A percentile compares a stretch with the other conserved stretches of the same genome.
Evolutionary conservation across 2,888 invertebrate species (phyloP).

Genomic region (Cantharis rustica): DNA sequence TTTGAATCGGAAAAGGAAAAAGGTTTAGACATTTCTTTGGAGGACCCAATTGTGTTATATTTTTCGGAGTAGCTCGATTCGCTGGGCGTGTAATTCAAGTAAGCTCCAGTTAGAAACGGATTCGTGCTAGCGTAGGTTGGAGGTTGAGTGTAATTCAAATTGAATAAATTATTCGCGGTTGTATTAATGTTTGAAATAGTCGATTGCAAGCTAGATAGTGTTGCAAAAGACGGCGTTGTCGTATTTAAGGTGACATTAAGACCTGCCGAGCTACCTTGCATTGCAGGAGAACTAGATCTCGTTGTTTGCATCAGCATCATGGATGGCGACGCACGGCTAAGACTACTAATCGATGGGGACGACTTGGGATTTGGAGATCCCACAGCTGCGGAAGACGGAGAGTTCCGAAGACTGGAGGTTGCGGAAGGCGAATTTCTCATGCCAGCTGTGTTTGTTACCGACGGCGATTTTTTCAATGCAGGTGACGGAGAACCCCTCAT

Average conservation of each 20-base stretch:
- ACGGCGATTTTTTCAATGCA: slow-evolving; percentile 32
- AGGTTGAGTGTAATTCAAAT: slow-evolving; percentile 45
- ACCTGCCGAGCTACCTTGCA: slow-evolving; percentile 65
- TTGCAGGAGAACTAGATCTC: slow-evolving; percentile 54
- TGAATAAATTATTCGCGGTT: slow-evolving; percentile 47
- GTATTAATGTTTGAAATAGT: slow-evolving; percentile 50
- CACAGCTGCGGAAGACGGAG: slow-evolving; percentile 47
- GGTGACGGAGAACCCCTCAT: slow-evolving; percentile 57
- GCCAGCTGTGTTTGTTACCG: slow-evolving; percentile 39
- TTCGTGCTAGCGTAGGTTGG: slow-evolving; percentile 61
- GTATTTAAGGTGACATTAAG: slow-evolving; percentile 65
- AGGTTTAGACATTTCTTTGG: slow-evolving; percentile 48
- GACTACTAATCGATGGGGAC: slow-evolving; percentile 50
- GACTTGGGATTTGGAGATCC: slow-evolving; percentile 53
- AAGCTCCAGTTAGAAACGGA: slow-evolving; percentile 62
- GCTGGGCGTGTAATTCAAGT: slow-evolving; percentile 50
- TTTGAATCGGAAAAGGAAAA: slow-evolving; percentile 43
- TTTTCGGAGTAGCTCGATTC: slow-evolving; percentile 47
- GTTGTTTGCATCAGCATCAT: slow-evolving; percentile 39
- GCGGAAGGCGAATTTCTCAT: slow-evolving; percentile 49
- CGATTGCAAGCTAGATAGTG: slow-evolving; percentile 49
- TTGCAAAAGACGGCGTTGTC: slow-evolving; percentile 51
- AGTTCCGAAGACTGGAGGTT: slow-evolving; percentile 51
- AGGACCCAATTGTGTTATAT: slow-evolving; percentile 52
- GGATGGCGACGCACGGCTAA: slow-evolving; percentile 57